Percentiles rank a stretch among this genome's conserved stretches.
Evolutionary conservation across 2,888 invertebrate genomes (phyloP).

Genomic region (Lepidocyrtoides sp.): DNA sequence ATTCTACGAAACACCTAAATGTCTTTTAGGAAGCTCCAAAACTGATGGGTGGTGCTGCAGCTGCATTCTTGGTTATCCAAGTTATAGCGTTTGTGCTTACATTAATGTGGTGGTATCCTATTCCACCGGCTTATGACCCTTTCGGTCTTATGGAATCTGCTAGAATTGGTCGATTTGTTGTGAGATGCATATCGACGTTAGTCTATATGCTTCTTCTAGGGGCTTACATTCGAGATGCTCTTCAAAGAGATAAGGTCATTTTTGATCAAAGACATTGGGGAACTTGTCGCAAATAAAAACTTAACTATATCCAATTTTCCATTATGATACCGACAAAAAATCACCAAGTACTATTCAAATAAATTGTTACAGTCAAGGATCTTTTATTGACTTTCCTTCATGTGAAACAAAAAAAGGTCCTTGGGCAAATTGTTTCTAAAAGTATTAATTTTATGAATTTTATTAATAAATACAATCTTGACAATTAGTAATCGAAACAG

Average conservation of each 20-base stretch:
- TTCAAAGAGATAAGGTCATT: slow-evolving; percentile 52
- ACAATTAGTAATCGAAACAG: too few relatives aligned
- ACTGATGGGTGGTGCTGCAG: slow-evolving; percentile 72
- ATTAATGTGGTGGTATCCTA: slow-evolving; percentile 81
- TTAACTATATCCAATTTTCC: too few relatives aligned
- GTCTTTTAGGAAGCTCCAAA: slow-evolving; percentile 63
- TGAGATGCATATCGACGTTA: slow-evolving; percentile 75
- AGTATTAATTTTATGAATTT: too few relatives aligned
- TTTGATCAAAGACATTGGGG: slow-evolving; percentile 67
- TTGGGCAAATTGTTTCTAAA: too few relatives aligned
- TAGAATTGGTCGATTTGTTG: slow-evolving; percentile 76
- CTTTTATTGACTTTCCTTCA: too few relatives aligned
- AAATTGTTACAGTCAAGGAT: too few relatives aligned
- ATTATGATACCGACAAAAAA: too few relatives aligned
- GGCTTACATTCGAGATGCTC: slow-evolving; percentile 57
- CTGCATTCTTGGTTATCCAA: slow-evolving; percentile 73
- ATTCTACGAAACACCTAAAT: background rate
- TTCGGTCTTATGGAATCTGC: slow-evolving; percentile 77
- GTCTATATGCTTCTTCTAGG: slow-evolving; percentile 73
- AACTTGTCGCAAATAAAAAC: slow-evolving; percentile 35
- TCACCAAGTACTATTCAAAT: too few relatives aligned
- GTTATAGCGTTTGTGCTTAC: slow-evolving; percentile 75
- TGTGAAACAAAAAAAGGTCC: too few relatives aligned
- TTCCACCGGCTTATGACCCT: slow-evolving; percentile 61
- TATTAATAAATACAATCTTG: too few relatives aligned